phyloP scores from a whole-genome alignment of 2,888 invertebrate genomes.

The Brenthis ino region DNA sequence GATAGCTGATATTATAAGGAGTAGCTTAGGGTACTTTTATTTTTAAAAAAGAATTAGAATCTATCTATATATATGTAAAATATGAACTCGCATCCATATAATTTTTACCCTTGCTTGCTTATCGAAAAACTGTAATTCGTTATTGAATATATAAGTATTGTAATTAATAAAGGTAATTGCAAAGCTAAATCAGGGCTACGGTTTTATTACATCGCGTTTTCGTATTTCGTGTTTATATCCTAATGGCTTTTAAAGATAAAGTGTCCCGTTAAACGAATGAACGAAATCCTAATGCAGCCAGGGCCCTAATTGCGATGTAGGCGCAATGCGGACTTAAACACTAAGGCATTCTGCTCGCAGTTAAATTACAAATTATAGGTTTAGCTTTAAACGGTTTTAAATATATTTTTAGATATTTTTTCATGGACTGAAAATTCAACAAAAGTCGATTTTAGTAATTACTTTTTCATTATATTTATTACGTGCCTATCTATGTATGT shows the following conservation, averaged over 20 bases:
- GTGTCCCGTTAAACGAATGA: slow-evolving; percentile 56
- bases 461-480: not conserved
- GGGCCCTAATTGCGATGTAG: slow-evolving; percentile 58
- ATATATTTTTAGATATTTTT: not conserved
- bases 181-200: slow-evolving; percentile 14
- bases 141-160: slow-evolving; percentile 1
- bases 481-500: too few species aligned
- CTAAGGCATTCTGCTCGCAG: slow-evolving; percentile 19
- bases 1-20: too few species aligned
- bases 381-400: not conserved
- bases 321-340: slow-evolving; percentile 37
- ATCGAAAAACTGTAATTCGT: not conserved
- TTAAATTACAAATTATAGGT: slow-evolving; percentile 10
- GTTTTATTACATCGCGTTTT: slow-evolving; percentile 21
- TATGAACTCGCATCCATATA: too few species aligned
- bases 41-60: too few species aligned
- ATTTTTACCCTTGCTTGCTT: not conserved
- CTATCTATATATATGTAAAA: too few species aligned
- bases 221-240: slow-evolving; percentile 45
- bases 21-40: too few species aligned
- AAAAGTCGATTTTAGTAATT: not conserved
- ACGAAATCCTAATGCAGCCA: slow-evolving; percentile 60
- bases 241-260: slow-evolving; percentile 52
- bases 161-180: slow-evolving; percentile 19
- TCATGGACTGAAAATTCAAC: not conserved